Evolutionary conservation across 2,888 invertebrate genomes (phyloP), one percentile per base, ranked within the genome.

Genomic region (Mythimna impura): DNA sequence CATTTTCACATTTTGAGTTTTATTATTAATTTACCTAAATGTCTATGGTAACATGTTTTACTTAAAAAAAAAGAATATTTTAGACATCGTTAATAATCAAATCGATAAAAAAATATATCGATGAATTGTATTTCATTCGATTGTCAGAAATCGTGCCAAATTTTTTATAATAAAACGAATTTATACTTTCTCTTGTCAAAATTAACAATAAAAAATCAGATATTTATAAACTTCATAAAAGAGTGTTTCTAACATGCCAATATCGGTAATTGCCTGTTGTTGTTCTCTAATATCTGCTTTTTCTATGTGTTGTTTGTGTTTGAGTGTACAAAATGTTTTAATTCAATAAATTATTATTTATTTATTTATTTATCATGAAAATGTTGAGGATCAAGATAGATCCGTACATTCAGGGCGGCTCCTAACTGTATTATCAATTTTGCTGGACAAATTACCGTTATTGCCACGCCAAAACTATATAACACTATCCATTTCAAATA

Each of bases 1-100:
- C 71, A 73, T 73, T 73, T 68, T 67, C 1, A 54, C n/a, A 20
- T 66, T 52, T 65, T 40, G 6, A 60, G 22, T 60, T 47, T 64
- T 50, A 20, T 22, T 54, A 50, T 25, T 17, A 25, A 40, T 22
- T 47, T 43, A 22, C n/a, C 17, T 52, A 52, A 17, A 34, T 10
- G 22, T 30, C 12, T 52, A 30, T 43, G 55, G 63, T 47, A 52
- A 52, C 47, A 70, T 34, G 47, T 36, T 64, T 54, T 57, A 22
- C 4, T 47, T 55, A 43, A 47, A 55, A 43, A 25, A 52, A 20
- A 40, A 30, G 20, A 4, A 5, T 50, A 3, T 50, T 20, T 50
- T 7, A 20, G 20, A 20, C n/a, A n/a, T 17, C 14, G 2, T 17
- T 57, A 30, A 14, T 30, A 6, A 30, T 43, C 14, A n/a, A 20